Percentiles rank a stretch among this genome's conserved stretches.
These are phyloP conservation scores for Synanceia verrucosa DNA, from an alignment of 2,797 vertebrate species.

Conservation along the genomic window DNA sequence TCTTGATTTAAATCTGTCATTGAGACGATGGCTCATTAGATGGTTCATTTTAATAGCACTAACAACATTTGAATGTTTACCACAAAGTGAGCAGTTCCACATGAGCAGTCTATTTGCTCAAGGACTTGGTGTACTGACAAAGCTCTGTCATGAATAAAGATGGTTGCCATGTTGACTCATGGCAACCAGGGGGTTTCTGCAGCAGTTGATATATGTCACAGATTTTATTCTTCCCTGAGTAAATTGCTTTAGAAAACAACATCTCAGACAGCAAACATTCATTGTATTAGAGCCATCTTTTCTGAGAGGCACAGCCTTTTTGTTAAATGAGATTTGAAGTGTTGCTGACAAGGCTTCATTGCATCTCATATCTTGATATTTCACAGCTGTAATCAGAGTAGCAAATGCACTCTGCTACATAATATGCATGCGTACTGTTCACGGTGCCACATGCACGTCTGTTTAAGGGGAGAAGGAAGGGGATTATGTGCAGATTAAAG, in stretches of 20 bases:
- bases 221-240: constrained; percentile 17
- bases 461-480: not conserved
- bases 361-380: constrained; percentile 10
- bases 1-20: constrained; percentile 14
- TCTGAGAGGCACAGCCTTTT: not conserved
- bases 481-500: not conserved
- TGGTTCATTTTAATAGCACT: constrained; percentile 7
- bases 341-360: constrained; percentile 31
- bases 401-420: not conserved
- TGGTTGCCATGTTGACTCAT: constrained; percentile 46
- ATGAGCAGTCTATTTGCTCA: constrained; percentile 41
- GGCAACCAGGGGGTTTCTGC: constrained; percentile 35
- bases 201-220: constrained; percentile 11
- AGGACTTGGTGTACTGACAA: constrained; percentile 44
- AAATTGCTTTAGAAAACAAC: constrained; percentile 7
- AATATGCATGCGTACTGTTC: not conserved
- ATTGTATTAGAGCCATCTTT: constrained; percentile 1
- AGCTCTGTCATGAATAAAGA: constrained; percentile 37
- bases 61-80: constrained; percentile 28
- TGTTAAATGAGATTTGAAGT: not conserved
- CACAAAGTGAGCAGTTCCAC: constrained; percentile 36
- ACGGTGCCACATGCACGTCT: not conserved
- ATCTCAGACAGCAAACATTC: not conserved
- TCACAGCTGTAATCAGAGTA: constrained; percentile 29
- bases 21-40: constrained; percentile 18